phyloP scores from a whole-genome alignment of 2,888 invertebrate species.

The Panopea generosa region DNA sequence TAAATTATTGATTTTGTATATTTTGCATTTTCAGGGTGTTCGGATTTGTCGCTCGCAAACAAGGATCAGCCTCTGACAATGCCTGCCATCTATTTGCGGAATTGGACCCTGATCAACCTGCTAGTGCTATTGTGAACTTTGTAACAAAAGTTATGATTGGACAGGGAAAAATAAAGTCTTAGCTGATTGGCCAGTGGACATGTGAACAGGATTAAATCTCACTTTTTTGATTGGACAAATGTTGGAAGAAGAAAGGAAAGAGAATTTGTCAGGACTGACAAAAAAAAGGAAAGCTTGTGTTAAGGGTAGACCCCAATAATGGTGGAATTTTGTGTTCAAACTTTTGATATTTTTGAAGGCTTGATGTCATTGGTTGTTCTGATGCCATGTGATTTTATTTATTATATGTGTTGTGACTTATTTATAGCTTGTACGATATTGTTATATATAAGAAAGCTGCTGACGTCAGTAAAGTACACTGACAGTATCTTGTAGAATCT shows the following conservation, averaged over 20 bases:
- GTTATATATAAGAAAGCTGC: too few relatives aligned
- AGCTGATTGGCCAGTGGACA: slow-evolving; percentile 50
- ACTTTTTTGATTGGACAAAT: slow-evolving; percentile 24
- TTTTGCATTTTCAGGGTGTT: slow-evolving; percentile 89
- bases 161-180: slow-evolving; percentile 77
- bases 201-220: background rate
- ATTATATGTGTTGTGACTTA: slow-evolving; percentile 59
- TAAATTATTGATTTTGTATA: too few relatives aligned
- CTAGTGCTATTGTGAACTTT: slow-evolving; percentile 93
- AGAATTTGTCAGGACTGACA: slow-evolving; percentile 9
- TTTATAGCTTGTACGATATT: slow-evolving; percentile 18
- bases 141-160: slow-evolving; percentile 86
- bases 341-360: slow-evolving; percentile 37
- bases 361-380: slow-evolving; percentile 38
- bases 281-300: slow-evolving; percentile 1
- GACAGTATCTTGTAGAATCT: too few relatives aligned
- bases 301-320: background rate
- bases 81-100: slow-evolving; percentile 99
- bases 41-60: slow-evolving; percentile 97
- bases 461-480: too few relatives aligned
- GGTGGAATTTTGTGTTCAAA: slow-evolving; percentile 42
- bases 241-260: background rate
- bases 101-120: slow-evolving; percentile 96
- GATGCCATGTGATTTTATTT: slow-evolving; percentile 45
- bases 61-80: slow-evolving; percentile 94